A percentile compares a stretch with the other conserved stretches of the same genome.
Evolutionary conservation across 1,140 invertebrate genomes (phyloP).

Genomic region (Achroia grisella): DNA sequence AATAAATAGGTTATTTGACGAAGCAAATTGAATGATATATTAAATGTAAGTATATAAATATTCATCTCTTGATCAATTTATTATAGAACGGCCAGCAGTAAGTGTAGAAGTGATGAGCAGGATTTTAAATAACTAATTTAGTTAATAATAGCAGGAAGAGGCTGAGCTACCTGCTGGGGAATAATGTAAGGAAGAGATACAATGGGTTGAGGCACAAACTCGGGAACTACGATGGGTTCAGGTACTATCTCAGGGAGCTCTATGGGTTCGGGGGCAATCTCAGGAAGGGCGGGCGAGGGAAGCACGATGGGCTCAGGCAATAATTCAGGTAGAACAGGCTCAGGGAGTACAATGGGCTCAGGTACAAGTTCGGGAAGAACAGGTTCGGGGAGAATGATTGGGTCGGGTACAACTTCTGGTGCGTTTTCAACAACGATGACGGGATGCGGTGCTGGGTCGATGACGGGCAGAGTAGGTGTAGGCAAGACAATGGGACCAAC

Average conservation of each 20-base stretch:
- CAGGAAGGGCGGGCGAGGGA: slow-evolving; percentile 4
- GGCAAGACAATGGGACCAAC: slow-evolving; percentile 5
- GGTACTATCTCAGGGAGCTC: slow-evolving; percentile 6
- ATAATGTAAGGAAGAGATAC: too few species aligned
- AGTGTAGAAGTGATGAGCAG: too few species aligned
- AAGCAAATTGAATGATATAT: too few species aligned
- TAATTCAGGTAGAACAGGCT: not conserved
- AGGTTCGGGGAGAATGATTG: slow-evolving; percentile 16
- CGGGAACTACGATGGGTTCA: slow-evolving; percentile 2
- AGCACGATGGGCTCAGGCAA: slow-evolving; percentile 1
- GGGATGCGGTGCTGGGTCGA: slow-evolving; percentile 10
- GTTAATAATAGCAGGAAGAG: too few species aligned
- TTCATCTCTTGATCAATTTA: too few species aligned
- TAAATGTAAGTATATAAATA: too few species aligned
- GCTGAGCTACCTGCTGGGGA: too few species aligned
- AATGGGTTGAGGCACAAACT: too few species aligned
- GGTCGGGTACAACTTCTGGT: slow-evolving; percentile 12
- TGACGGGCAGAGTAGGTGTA: not conserved
- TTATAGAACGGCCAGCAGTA: too few species aligned
- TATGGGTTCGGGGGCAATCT: slow-evolving; percentile 6
- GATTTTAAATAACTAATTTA: too few species aligned
- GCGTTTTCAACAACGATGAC: slow-evolving; percentile 3
- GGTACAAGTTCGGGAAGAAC: slow-evolving; percentile 11
- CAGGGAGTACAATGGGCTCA: slow-evolving; percentile 9
- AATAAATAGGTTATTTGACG: too few species aligned